A percentile compares a stretch with the other conserved stretches of the same genome.
phyloP scores from a whole-genome alignment of 2,797 vertebrate species.

The Sitta carolinensis region DNA sequence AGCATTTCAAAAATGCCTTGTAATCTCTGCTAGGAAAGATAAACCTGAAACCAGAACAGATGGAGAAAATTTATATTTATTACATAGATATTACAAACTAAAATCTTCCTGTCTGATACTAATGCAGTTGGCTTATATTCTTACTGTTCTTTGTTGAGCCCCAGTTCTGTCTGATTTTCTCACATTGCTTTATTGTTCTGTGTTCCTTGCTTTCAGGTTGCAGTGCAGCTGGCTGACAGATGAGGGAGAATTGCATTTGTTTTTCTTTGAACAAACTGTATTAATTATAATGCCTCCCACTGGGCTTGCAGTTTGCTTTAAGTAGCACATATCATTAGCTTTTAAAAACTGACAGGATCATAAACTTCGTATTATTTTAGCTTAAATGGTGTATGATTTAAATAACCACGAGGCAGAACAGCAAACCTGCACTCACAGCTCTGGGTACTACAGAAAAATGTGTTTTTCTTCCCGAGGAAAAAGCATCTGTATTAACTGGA shows the following conservation, averaged over 20 bases:
- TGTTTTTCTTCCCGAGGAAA: neutral
- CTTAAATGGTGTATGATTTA: constrained; percentile 55
- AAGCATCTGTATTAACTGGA: neutral
- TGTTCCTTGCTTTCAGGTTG: neutral
- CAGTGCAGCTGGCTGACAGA: constrained; percentile 62
- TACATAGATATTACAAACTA: neutral
- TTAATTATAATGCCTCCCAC: constrained; percentile 77
- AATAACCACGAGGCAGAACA: neutral
- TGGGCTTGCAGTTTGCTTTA: constrained; percentile 57
- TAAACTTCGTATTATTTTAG: constrained; percentile 61
- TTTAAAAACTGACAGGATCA: constrained; percentile 63
- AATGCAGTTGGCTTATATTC: neutral
- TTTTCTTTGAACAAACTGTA: constrained; percentile 73
- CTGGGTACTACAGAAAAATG: neutral
- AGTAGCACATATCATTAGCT: constrained; percentile 70
- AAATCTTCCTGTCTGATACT: neutral
- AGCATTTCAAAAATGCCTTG: neutral
- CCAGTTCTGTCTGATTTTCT: constrained; percentile 1
- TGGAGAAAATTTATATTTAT: neutral
- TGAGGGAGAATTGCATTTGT: constrained; percentile 67
- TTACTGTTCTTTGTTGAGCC: neutral
- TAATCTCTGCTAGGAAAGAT: neutral
- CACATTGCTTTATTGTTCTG: neutral
- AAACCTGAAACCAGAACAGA: neutral
- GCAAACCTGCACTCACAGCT: constrained; percentile 11